Evolutionary conservation across 2,797 vertebrate species (phyloP).

Genomic region (Pyrocephalus nanus): DNA sequence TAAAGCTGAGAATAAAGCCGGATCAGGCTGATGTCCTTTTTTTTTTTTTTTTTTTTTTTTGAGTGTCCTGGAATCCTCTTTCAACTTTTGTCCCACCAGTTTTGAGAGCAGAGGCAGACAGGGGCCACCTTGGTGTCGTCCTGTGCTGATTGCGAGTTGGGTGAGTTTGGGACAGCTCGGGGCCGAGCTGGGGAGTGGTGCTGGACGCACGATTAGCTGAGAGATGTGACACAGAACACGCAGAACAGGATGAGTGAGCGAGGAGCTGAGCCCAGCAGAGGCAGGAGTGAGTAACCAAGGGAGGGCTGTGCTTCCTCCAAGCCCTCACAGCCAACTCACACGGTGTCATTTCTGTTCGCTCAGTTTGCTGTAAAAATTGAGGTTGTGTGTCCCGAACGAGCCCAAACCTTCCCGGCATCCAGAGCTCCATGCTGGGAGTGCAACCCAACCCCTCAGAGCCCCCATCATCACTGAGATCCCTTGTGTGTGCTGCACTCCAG

Average conservation of each 20-base stretch:
- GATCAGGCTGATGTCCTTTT: background rate
- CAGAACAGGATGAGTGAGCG: background rate
- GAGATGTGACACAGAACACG: background rate
- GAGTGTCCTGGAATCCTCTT: background rate
- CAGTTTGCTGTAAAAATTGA: background rate
- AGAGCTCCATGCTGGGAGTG: rapidly evolving
- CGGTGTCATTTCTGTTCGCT: background rate
- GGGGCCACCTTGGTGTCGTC: background rate
- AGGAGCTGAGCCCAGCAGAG: background rate
- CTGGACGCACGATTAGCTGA: background rate
- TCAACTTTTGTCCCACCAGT: rapidly evolving
- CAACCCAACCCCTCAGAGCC: background rate
- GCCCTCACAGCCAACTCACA: rapidly evolving
- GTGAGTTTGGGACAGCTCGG: background rate
- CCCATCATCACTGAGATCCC: background rate
- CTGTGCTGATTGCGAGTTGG: rapidly evolving
- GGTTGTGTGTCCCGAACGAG: rapidly evolving
- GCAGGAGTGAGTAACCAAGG: background rate
- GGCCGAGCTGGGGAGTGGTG: background rate
- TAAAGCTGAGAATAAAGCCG: background rate
- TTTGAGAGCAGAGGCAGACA: rapidly evolving
- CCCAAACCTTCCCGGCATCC: background rate
- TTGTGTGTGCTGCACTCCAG: rapidly evolving
- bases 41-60: rapidly evolving
- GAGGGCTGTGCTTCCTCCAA: background rate